These are phyloP conservation scores for Cremastinae sp. DNA, from an alignment of 2,888 invertebrate genomes.

Conservation along the genomic window DNA sequence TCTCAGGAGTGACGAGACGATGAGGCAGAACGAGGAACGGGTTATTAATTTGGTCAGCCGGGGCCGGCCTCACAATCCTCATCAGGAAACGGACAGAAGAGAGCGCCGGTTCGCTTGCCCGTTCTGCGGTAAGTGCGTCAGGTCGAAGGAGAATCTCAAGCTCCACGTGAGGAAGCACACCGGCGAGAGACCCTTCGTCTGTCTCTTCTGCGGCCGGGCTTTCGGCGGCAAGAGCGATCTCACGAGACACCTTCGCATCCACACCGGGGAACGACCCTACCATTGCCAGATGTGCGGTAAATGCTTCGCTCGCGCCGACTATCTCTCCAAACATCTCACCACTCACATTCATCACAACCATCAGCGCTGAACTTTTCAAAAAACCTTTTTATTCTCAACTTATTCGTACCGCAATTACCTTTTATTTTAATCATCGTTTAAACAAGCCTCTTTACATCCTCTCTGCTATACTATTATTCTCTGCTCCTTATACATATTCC, in stretches of 20 bases:
- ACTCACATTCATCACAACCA: slow-evolving; percentile 96
- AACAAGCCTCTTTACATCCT: no score
- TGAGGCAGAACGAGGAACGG: no score
- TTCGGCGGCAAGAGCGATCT: slow-evolving; percentile 94
- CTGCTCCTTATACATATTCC: background rate
- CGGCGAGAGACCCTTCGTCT: slow-evolving; percentile 95
- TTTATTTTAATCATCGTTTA: no score
- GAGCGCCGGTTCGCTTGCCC: slow-evolving; percentile 89
- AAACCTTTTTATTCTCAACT: background rate
- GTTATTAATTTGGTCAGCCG: slow-evolving; percentile 39
- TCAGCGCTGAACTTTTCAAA: slow-evolving; percentile 74
- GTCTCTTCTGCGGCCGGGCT: slow-evolving; percentile 92
- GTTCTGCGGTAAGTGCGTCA: slow-evolving; percentile 93
- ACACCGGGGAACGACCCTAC: slow-evolving; percentile 94
- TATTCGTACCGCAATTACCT: no score
- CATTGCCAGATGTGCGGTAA: slow-evolving; percentile 96
- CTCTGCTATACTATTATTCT: no score
- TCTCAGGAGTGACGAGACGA: slow-evolving; percentile 34
- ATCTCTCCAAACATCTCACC: slow-evolving; percentile 94
- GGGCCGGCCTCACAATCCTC: slow-evolving; percentile 53
- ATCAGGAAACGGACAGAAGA: slow-evolving; percentile 74
- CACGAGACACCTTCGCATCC: slow-evolving; percentile 92
- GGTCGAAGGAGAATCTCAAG: slow-evolving; percentile 93
- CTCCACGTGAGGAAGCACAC: slow-evolving; percentile 92
- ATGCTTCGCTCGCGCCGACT: slow-evolving; percentile 94